These are phyloP conservation scores for Dysdera silvatica DNA, from an alignment of 1,140 invertebrate genomes.

Conservation along the genomic window DNA sequence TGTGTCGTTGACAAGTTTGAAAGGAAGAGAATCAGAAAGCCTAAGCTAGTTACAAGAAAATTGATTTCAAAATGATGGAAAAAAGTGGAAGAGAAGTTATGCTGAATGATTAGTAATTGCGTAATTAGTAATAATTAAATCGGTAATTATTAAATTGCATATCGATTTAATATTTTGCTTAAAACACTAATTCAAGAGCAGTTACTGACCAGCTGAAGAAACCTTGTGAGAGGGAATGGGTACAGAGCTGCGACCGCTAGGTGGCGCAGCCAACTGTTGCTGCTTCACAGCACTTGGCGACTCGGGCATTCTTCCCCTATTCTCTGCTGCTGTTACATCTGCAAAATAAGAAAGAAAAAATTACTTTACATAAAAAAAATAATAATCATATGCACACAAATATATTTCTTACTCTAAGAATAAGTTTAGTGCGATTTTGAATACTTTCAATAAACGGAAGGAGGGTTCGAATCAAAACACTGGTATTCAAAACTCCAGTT, in stretches of 20 bases:
- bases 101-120: background rate
- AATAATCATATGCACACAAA: no score
- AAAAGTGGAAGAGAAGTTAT: background rate
- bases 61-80: background rate
- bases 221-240: constrained; percentile 10
- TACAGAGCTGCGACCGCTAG: constrained; percentile 20
- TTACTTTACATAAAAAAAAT: no score
- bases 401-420: no score
- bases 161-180: background rate
- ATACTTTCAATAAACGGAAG: no score
- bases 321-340: constrained; percentile 19
- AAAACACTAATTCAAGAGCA: background rate
- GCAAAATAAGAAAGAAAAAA: background rate
- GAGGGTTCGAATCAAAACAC: no score
- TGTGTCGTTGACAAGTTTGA: no score
- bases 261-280: constrained; percentile 23
- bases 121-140: no score
- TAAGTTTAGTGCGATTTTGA: no score
- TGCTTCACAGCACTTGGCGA: constrained; percentile 25
- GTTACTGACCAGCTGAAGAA: background rate
- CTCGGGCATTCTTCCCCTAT: constrained; percentile 21
- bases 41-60: background rate
- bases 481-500: no score
- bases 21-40: background rate
- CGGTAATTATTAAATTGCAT: background rate